A percentile compares a stretch with the other conserved stretches of the same genome.
phyloP scores from a whole-genome alignment of 2,888 invertebrate genomes.

The Halocaridina rubra region DNA sequence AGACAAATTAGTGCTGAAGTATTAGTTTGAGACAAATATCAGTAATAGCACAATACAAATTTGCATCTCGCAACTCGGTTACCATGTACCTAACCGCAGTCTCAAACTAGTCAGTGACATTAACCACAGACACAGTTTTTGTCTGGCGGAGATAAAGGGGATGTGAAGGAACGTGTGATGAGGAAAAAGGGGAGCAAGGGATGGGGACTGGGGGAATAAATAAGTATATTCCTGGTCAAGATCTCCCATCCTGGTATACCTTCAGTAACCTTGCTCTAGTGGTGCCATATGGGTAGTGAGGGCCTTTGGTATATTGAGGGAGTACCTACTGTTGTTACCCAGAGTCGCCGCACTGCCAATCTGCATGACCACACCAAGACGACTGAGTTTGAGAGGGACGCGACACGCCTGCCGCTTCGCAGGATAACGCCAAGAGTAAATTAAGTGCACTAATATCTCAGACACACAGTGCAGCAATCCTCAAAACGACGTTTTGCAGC shows the following conservation, averaged over 20 bases:
- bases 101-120: no score
- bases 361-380: slow-evolving; percentile 38
- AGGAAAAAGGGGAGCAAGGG: neutral
- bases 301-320: slow-evolving; percentile 51
- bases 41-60: no score
- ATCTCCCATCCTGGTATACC: neutral
- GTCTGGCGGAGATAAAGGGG: neutral
- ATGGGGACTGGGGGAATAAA: neutral
- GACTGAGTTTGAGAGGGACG: slow-evolving; percentile 37
- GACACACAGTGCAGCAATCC: slow-evolving; percentile 44
- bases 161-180: neutral
- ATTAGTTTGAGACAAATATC: no score
- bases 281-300: slow-evolving; percentile 41
- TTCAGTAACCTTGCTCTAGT: slow-evolving; percentile 26
- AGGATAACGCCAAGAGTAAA: slow-evolving; percentile 35
- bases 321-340: slow-evolving; percentile 57
- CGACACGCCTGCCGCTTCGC: slow-evolving; percentile 47
- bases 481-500: slow-evolving; percentile 37
- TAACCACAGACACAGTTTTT: no score
- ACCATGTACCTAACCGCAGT: neutral
- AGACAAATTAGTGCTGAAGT: no score
- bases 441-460: slow-evolving; percentile 43
- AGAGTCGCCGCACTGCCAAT: slow-evolving; percentile 32
- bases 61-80: no score
- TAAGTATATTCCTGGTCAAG: neutral